Conservation (phyloP, 2,888 invertebrate species). For the Ochlodes sylvanus region DNA sequence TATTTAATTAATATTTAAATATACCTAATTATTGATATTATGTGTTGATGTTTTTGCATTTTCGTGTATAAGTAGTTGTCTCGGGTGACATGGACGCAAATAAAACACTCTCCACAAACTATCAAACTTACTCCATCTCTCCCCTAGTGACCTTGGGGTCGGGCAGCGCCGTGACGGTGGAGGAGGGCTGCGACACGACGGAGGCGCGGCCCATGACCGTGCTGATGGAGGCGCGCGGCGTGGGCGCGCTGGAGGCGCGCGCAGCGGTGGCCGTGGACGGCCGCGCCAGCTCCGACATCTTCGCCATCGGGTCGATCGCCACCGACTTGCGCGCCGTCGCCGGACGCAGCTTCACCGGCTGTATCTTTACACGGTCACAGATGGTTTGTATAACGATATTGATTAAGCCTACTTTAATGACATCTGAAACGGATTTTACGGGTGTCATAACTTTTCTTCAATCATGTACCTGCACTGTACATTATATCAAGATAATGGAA, state of each 20-base stretch:
- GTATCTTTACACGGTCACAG: background rate
- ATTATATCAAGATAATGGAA: no score
- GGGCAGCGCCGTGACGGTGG: conserved; percentile 22
- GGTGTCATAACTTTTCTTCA: no score
- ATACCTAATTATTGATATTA: no score
- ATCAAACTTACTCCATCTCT: conserved; percentile 54
- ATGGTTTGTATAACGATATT: no score
- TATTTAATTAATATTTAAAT: no score
- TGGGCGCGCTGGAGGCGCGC: conserved; percentile 3
- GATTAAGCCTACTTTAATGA: no score
- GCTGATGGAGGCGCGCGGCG: conserved; percentile 10
- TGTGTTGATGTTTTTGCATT: no score
- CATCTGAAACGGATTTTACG: no score
- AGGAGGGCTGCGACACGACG: conserved; percentile 36
- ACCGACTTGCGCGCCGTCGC: conserved; percentile 61
- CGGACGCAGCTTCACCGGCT: conserved; percentile 66
- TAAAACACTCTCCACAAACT: no score
- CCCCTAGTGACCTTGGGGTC: conserved; percentile 48
- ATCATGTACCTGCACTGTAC: no score
- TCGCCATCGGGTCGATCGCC: conserved; percentile 46
- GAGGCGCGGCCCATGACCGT: conserved; percentile 12
- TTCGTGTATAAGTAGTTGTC: no score
- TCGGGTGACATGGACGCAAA: no score
- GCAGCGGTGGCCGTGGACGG: background rate
- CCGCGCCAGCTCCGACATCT: conserved; percentile 25